A percentile compares a stretch with the other conserved stretches of the same genome.
Evolutionary conservation across 92 coral and sea anemone species (phyloP).

Genomic region (Porites rus): DNA sequence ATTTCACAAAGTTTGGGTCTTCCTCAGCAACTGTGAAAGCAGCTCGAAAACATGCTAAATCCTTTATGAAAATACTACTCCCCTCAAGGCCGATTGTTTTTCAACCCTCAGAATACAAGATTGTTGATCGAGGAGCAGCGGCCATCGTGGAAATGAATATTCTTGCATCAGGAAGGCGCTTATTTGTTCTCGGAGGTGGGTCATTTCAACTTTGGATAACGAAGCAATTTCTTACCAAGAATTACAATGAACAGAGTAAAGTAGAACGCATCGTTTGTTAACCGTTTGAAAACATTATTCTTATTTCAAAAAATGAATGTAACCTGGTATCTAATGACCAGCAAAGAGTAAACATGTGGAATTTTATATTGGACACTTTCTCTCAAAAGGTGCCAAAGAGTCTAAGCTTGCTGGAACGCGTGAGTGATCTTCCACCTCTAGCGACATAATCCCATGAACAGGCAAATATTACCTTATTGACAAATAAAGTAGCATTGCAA

Average conservation of each 20-base stretch:
- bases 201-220: background rate
- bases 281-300: background rate
- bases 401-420: too few relatives aligned
- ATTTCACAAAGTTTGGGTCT: background rate
- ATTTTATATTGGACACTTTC: too few relatives aligned
- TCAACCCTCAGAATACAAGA: background rate
- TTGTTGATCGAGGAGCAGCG: background rate
- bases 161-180: background rate
- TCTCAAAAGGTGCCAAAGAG: too few relatives aligned
- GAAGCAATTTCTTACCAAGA: background rate
- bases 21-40: background rate
- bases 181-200: slow-evolving; percentile 3
- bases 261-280: background rate
- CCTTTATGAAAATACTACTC: background rate
- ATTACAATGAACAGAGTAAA: background rate
- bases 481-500: too few relatives aligned
- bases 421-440: too few relatives aligned
- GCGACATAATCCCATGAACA: too few relatives aligned
- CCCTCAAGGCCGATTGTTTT: background rate
- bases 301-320: too few relatives aligned
- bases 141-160: slow-evolving; percentile 16
- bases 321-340: too few relatives aligned
- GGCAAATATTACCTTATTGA: too few relatives aligned
- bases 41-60: background rate
- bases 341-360: too few relatives aligned